A percentile compares a stretch with the other conserved stretches of the same genome.
Conservation (phyloP, 2,797 vertebrate species). For the Alcedo atthis region DNA sequence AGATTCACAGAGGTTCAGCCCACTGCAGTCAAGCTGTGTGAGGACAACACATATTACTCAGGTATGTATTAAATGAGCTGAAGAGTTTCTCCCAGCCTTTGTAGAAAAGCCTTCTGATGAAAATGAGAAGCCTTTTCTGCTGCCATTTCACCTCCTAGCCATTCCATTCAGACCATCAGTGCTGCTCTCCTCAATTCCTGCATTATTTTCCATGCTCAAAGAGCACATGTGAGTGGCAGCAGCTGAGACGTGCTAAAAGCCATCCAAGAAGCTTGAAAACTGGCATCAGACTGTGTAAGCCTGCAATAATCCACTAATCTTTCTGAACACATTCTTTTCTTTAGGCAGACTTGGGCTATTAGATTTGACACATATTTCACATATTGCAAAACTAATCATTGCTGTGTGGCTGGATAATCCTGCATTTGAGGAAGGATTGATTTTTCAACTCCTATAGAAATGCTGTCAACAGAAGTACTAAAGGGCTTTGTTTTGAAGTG, state of each 20-base stretch:
- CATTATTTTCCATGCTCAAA: constrained; percentile 7
- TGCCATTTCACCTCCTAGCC: neutral
- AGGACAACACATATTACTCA: neutral
- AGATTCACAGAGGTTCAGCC: neutral
- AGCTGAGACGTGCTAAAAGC: neutral
- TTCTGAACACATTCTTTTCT: constrained; percentile 32
- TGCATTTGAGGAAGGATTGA: constrained; percentile 30
- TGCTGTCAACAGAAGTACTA: neutral
- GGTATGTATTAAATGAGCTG: neutral
- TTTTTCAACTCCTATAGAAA: neutral
- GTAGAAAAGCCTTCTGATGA: constrained; percentile 1
- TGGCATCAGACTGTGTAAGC: constrained; percentile 5
- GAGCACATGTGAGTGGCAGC: neutral
- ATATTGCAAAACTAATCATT: neutral
- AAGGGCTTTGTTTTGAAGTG: neutral
- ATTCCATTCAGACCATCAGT: neutral
- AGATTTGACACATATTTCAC: neutral
- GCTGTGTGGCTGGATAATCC: constrained; percentile 5
- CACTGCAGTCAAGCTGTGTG: neutral
- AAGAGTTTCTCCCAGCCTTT: neutral
- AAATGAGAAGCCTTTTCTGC: constrained; percentile 2
- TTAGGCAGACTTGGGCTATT: constrained; percentile 23
- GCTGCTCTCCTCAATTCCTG: neutral
- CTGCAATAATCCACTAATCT: constrained; percentile 47
- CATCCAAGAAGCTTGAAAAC: neutral